Evolutionary conservation across 2,113 vertebrate species (phyloP).

Genomic region (Boleophthalmus pectinirostris): DNA sequence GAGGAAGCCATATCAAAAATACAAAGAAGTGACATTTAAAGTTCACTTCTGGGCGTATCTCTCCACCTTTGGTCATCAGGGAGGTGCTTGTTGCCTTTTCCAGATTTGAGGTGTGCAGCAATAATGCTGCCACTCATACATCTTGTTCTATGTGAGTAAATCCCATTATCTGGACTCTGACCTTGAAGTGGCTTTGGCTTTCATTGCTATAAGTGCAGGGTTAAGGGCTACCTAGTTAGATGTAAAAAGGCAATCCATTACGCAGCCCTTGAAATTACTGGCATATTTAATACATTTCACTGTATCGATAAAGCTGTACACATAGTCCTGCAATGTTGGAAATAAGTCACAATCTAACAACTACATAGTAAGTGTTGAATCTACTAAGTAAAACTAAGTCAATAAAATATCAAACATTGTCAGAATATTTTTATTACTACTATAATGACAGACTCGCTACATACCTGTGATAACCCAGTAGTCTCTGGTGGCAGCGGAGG

Average conservation of each 20-base stretch:
- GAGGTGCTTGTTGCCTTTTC: constrained; percentile 17
- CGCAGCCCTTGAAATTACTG: constrained; percentile 18
- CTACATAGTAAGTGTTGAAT: not conserved
- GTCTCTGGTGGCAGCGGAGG: constrained; percentile 89
- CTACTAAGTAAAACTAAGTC: too few species aligned
- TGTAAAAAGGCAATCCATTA: constrained; percentile 31
- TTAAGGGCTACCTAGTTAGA: constrained; percentile 31
- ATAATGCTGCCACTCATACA: constrained; percentile 31
- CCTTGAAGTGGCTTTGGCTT: constrained; percentile 48
- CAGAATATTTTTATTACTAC: too few species aligned
- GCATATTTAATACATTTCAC: constrained; percentile 15
- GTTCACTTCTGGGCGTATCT: not conserved
- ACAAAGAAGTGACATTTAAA: not conserved
- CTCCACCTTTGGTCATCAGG: constrained; percentile 1
- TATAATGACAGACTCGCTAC: not conserved
- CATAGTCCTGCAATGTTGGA: not conserved
- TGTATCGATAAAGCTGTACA: constrained; percentile 5
- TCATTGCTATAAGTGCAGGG: constrained; percentile 37
- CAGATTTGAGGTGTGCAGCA: constrained; percentile 27
- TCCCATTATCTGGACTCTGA: constrained; percentile 50
- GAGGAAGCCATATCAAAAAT: not conserved
- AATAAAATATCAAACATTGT: too few species aligned
- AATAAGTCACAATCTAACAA: not conserved
- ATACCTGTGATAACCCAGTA: constrained; percentile 98
- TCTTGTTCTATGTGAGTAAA: constrained; percentile 48